A percentile compares a stretch with the other conserved stretches of the same genome.
These are phyloP conservation scores for Hestina assimilis DNA, from an alignment of 1,140 invertebrate genomes.

Conservation along the genomic window DNA sequence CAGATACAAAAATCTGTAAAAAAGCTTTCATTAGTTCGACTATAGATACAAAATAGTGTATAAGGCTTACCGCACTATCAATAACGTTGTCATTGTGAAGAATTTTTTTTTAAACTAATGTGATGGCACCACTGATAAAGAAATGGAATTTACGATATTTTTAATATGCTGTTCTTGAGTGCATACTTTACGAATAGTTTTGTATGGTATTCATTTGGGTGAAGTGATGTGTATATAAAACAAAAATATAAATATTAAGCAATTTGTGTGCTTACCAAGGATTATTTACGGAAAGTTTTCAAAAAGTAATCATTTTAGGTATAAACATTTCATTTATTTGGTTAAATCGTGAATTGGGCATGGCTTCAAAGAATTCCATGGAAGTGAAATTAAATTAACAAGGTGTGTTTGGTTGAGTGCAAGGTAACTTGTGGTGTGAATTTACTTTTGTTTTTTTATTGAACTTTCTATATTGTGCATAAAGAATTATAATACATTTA, in stretches of 20 bases:
- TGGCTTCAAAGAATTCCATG: slow-evolving; percentile 25
- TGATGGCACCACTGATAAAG: neutral
- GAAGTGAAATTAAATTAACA: slow-evolving; percentile 36
- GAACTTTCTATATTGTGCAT: slow-evolving; percentile 20
- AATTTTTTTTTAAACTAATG: neutral
- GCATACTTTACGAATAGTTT: slow-evolving; percentile 14
- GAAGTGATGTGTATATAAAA: slow-evolving; percentile 18
- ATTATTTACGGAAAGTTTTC: neutral
- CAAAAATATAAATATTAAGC: neutral
- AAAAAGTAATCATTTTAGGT: neutral
- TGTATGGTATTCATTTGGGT: slow-evolving; percentile 5
- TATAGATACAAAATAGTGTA: no score
- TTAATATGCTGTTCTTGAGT: slow-evolving; percentile 11
- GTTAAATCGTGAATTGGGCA: slow-evolving; percentile 14
- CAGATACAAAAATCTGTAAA: no score
- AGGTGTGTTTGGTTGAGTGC: slow-evolving; percentile 21
- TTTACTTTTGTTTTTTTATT: slow-evolving; percentile 12
- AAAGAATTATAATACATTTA: slow-evolving; percentile 11
- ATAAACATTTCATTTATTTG: neutral
- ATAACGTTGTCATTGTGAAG: neutral
- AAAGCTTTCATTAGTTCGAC: no score
- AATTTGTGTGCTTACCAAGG: neutral
- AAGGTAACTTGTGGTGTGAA: slow-evolving; percentile 15
- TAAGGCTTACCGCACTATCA: neutral
- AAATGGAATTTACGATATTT: neutral